Evolutionary conservation across 2,888 invertebrate genomes (phyloP).

Genomic region (Lagria hirta): DNA sequence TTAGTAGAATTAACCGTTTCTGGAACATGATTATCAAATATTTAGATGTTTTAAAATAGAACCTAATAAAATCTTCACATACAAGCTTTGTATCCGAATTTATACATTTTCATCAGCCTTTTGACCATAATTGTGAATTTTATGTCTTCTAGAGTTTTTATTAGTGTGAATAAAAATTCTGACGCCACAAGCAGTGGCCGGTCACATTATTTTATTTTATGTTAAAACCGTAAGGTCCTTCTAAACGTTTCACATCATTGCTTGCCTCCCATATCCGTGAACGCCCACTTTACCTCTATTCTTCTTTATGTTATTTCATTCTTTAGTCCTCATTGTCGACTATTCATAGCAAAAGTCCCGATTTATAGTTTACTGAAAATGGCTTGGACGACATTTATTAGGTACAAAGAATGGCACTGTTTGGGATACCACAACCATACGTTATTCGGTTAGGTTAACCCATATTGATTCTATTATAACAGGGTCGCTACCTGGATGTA

Average conservation of each 20-base stretch:
- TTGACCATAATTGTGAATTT: too few species aligned
- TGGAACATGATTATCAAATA: too few species aligned
- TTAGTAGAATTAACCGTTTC: too few species aligned
- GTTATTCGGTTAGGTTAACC: conserved; percentile 45
- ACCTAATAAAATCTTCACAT: too few species aligned
- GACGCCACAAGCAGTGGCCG: too few species aligned
- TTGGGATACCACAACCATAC: conserved; percentile 40
- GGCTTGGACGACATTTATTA: conserved; percentile 45
- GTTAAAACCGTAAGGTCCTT: conserved; percentile 21
- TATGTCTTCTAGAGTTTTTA: too few species aligned
- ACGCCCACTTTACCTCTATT: conserved; percentile 45
- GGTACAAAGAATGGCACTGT: conserved; percentile 44
- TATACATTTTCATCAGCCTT: too few species aligned
- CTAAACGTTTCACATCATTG: conserved; percentile 31
- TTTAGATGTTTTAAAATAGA: too few species aligned
- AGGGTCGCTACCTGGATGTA: conserved; percentile 29
- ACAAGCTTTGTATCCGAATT: too few species aligned
- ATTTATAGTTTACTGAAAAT: conserved; percentile 42
- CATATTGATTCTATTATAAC: conserved; percentile 40
- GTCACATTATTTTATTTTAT: too few species aligned
- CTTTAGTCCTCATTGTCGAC: conserved; percentile 37
- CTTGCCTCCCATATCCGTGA: conserved; percentile 35
- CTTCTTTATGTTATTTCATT: conserved; percentile 36
- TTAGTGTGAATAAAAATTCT: too few species aligned
- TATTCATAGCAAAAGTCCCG: conserved; percentile 45